Conservation (phyloP, 2,797 vertebrate species). For the Lagodon rhomboides region DNA sequence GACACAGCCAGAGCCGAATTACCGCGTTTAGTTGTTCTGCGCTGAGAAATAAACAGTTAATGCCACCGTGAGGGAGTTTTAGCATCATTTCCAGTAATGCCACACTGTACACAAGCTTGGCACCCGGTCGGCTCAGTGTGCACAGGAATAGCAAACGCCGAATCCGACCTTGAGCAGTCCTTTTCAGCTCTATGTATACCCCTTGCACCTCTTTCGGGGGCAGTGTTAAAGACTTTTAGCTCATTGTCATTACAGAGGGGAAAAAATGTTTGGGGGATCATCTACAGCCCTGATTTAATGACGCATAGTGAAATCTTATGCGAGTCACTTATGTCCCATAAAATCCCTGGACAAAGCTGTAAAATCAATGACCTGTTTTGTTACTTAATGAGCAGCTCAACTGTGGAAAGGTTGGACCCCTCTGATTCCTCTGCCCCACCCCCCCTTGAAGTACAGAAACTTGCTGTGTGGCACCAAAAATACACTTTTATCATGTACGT, state of each 20-base stretch:
- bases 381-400: conserved; percentile 87
- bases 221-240: conserved; percentile 78
- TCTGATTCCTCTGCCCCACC: conserved; percentile 65
- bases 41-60: conserved; percentile 23
- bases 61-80: conserved; percentile 7
- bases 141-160: conserved; percentile 23
- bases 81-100: conserved; percentile 29
- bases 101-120: background rate
- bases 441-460: conserved; percentile 65
- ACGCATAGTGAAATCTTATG: conserved; percentile 87
- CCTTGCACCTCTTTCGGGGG: conserved; percentile 63
- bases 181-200: conserved; percentile 47
- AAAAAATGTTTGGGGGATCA: conserved; percentile 86
- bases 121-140: background rate
- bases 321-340: conserved; percentile 89
- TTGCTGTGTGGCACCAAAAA: conserved; percentile 53
- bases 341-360: conserved; percentile 86
- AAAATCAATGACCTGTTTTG: conserved; percentile 89
- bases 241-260: conserved; percentile 82
- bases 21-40: conserved; percentile 36
- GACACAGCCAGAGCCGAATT: conserved; percentile 28
- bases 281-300: conserved; percentile 89
- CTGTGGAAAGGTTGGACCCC: conserved; percentile 81
- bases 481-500: conserved; percentile 23
- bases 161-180: conserved; percentile 70